Evolutionary conservation across 1,140 invertebrate species (phyloP).

Genomic region (Heliconius nattereri): DNA sequence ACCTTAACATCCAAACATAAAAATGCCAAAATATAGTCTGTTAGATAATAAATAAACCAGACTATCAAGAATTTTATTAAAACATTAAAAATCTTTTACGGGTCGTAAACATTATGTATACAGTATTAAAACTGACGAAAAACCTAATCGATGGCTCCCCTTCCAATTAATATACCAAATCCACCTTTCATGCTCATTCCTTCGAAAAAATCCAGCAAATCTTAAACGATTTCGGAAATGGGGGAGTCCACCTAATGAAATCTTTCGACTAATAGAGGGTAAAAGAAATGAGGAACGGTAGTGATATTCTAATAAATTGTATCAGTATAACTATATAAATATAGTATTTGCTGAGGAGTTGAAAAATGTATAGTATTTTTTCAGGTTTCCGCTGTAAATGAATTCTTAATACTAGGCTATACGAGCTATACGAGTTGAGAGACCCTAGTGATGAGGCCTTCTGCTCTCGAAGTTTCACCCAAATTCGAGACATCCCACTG

Average conservation of each 20-base stretch:
- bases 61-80: neutral
- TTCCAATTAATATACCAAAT: conserved; percentile 48
- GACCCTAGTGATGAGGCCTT: too few species aligned
- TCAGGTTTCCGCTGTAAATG: too few species aligned
- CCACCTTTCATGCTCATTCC: conserved; percentile 42
- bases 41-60: neutral
- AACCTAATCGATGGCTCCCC: conserved; percentile 25
- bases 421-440: too few species aligned
- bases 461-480: too few species aligned
- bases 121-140: conserved; percentile 14
- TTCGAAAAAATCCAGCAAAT: conserved; percentile 41
- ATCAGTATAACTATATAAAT: conserved; percentile 2
- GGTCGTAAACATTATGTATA: neutral
- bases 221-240: conserved; percentile 49
- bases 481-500: too few species aligned
- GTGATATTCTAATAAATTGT: conserved; percentile 44
- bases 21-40: too few species aligned
- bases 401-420: too few species aligned
- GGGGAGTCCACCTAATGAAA: conserved; percentile 46
- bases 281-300: conserved; percentile 37
- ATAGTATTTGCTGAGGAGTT: neutral
- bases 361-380: too few species aligned
- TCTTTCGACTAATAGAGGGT: conserved; percentile 40
- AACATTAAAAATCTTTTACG: neutral
- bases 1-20: too few species aligned